Conservation (phyloP, 2,888 invertebrate genomes). For the Pollenia amentaria region DNA sequence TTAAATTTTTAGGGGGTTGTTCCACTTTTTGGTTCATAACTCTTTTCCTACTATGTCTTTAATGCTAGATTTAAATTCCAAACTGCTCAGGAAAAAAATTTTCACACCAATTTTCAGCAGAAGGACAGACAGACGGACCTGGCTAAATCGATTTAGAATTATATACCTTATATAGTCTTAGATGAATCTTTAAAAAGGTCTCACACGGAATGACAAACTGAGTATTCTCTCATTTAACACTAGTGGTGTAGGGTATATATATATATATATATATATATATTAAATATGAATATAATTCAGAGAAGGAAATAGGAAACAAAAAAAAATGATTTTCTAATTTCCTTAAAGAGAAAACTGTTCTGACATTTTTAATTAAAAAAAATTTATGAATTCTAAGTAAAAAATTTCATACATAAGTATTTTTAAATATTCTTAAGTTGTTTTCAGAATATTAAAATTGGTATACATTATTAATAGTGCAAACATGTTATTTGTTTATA, state of each 20-base stretch:
- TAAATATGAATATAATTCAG: background rate
- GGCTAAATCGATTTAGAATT: too few species aligned
- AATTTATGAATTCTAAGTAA: background rate
- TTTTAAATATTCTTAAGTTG: conserved; percentile 4
- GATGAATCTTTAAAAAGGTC: too few species aligned
- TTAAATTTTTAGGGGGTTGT: too few species aligned
- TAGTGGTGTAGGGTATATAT: background rate
- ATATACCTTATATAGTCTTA: too few species aligned
- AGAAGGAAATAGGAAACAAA: conserved; percentile 43
- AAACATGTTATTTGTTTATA: conserved; percentile 52
- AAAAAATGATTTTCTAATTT: background rate
- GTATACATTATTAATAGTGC: conserved; percentile 33
- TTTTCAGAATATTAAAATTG: conserved; percentile 19
- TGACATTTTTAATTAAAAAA: background rate
- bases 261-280: background rate
- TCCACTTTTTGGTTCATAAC: too few species aligned
- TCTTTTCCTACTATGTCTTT: too few species aligned
- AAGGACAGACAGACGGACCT: too few species aligned
- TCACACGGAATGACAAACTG: too few species aligned
- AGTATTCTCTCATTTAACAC: too few species aligned
- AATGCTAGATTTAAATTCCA: too few species aligned
- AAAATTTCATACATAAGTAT: background rate
- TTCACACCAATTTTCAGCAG: too few species aligned
- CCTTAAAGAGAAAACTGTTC: conserved; percentile 11
- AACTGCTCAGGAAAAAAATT: too few species aligned